Base-by-base conservation (phyloP, 1,140 invertebrate genomes). In the Euglossa dilemma region DNA sequence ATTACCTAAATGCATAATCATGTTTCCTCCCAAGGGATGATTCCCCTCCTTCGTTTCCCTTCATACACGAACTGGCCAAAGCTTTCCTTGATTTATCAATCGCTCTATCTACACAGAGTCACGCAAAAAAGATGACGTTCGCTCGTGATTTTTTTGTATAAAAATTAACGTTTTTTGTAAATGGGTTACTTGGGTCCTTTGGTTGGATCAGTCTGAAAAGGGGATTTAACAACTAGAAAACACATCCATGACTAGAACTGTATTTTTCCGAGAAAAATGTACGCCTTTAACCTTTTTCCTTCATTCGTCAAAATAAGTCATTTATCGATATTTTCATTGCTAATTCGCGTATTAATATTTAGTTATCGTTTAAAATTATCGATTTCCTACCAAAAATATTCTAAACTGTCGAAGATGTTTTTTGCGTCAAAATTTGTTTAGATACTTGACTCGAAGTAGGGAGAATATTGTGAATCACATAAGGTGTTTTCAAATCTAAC, bases 61-160 rank as follows among this genome's bases (percentile, higher is more conserved):
- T 36, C 36, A 61, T 59, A 74, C 52, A 81, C 70, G 78, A 84
- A 81, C 67, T 77, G 82, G 69, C 69, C 76, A 52, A 77, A 70
- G 73, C 45, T 78, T n/a, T n/a, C 56, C 74, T 61, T 66, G 45
- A 69, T 67, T 50, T 43, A 70, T 83, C 73, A 56, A 64, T 61
- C 54, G 74, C 50, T n/a, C 73, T 83, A 78, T 78, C 74, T 82
- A 82, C 54, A 75, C 52, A 47, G 45, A 66, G 61, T 57, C 80
- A 67, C 73, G 61, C 45, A 50, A 67, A 71, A 74, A 25, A 28
- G 54, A 70, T 61, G 45, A 70, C 66, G 54, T 70, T 50, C 57
- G 25, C 66, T 77, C 56, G 50, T 61, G n/a, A 63, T 82, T 78
- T n/a, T 67, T 47, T 69, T 47, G 45, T 69, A 47, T 11, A 47